phyloP scores from a whole-genome alignment of 2,113 vertebrate species.

The Rhinichthys klamathensis region DNA sequence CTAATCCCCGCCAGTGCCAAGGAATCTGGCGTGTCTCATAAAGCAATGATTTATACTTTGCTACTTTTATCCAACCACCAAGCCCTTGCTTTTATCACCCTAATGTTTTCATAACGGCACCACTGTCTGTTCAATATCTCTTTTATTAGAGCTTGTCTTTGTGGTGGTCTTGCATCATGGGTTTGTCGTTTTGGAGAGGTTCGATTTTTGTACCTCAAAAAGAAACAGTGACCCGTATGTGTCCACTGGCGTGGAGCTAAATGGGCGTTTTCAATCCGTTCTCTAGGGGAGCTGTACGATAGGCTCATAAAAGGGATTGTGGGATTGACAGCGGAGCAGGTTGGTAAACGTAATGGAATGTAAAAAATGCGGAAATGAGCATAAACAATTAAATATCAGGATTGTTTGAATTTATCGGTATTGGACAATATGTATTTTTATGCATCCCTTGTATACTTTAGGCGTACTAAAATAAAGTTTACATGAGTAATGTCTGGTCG shows the following conservation, averaged over 20 bases:
- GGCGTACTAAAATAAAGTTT: background rate
- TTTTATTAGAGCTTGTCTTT: conserved; percentile 60
- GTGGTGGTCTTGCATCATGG: conserved; percentile 36
- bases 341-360: background rate
- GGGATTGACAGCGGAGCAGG: background rate
- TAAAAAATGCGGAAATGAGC: too few species aligned
- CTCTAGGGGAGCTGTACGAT: background rate
- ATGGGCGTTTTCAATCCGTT: background rate
- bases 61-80: conserved; percentile 64
- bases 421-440: too few species aligned
- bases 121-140: conserved; percentile 38
- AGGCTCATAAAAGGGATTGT: background rate
- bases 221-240: conserved; percentile 8
- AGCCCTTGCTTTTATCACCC: conserved; percentile 62
- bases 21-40: conserved; percentile 65
- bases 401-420: too few species aligned
- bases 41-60: conserved; percentile 69
- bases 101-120: conserved; percentile 63
- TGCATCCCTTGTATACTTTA: background rate
- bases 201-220: conserved; percentile 46
- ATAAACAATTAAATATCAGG: too few species aligned
- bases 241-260: conserved; percentile 3
- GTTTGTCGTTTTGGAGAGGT: conserved; percentile 56
- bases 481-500: background rate
- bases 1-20: conserved; percentile 51